Evolutionary conservation across 2,113 vertebrate species (phyloP).

Genomic region (Stigmatopora argus): DNA sequence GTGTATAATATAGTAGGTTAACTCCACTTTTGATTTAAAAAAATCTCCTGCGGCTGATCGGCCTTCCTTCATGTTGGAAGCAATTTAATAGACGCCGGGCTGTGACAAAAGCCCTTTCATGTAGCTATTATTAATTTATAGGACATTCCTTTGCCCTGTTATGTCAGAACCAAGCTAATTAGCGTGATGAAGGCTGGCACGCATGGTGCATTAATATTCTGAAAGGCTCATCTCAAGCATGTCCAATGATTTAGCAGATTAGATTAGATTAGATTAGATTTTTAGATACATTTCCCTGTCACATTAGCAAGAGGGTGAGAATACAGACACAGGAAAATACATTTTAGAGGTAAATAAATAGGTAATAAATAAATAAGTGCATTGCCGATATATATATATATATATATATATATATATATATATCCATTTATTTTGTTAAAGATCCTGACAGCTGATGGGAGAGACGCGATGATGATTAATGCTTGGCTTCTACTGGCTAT

Average conservation of each 20-base stretch:
- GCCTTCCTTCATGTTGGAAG: conserved; percentile 38
- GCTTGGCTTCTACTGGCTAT: conserved; percentile 32
- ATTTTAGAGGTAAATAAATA: too few species aligned
- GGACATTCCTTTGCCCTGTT: conserved; percentile 60
- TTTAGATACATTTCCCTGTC: too few species aligned
- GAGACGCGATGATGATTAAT: conserved; percentile 25
- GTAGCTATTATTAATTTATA: conserved; percentile 70
- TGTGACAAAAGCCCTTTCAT: conserved; percentile 68
- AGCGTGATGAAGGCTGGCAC: conserved; percentile 67
- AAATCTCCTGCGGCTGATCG: conserved; percentile 24
- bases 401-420: too few species aligned
- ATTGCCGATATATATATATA: too few species aligned
- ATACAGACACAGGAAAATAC: too few species aligned
- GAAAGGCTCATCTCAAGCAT: conserved; percentile 64
- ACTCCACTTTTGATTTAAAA: conserved; percentile 35
- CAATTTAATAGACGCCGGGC: conserved; percentile 51
- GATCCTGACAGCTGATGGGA: conserved; percentile 18
- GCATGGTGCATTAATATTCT: conserved; percentile 66
- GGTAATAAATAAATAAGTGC: too few species aligned
- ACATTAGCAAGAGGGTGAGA: too few species aligned
- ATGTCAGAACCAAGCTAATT: conserved; percentile 72
- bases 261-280: conserved; percentile 11
- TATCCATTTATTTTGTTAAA: too few species aligned
- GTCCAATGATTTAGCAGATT: conserved; percentile 54
- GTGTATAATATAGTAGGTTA: background rate